Evolutionary conservation across 2,888 invertebrate species (phyloP), one percentile per base, ranked within the genome.

Genomic region (Melikaiella ostensackeni): DNA sequence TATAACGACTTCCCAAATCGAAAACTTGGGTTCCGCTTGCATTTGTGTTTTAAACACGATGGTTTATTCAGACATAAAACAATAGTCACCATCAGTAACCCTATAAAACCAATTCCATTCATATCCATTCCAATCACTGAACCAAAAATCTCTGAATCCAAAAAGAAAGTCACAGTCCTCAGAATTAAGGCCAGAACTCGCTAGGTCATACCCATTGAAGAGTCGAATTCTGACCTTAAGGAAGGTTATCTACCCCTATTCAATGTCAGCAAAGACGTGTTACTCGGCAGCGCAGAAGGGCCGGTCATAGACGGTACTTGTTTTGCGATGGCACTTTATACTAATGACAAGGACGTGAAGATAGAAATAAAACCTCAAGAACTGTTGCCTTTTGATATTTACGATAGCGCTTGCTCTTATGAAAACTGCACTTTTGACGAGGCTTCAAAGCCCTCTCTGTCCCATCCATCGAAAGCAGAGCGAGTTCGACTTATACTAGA

Each of bases 51-150:
- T 61, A 2, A 1, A 27, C 24, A 9, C 13, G 11, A 9, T 11
- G 8, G 27, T 61, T n/a, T n/a, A 24, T 61, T 61, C 61, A 24
- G 16, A 24, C 61, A 61, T 30, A 61, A 61, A 27, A 61, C 61
- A 6, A 61, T 61, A 11, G 61, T 61, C 13, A 30, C 61, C 1
- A 13, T 1, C 8, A 13, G 61, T 16, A 24, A 61, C 11, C 61
- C 61, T 13, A 27, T 27, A 8, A 24, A 27, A 30, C 61, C 61
- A 27, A 61, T 61, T 27, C 61, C 61, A 27, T 61, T 61, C 6
- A 19, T 61, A 27, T 61, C 24, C 7, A 2, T 24, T 61, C 13
- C 3, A 30, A 30, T 13, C 0, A 61, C 30, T 16, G 46, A 46
- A 19, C 3, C 16, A 19, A 5, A 19, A 19, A 46, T 46, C 19